A percentile compares a stretch with the other conserved stretches of the same genome.
These are phyloP conservation scores for Torymus texanus DNA, from an alignment of 2,888 invertebrate species.

Conservation along the genomic window DNA sequence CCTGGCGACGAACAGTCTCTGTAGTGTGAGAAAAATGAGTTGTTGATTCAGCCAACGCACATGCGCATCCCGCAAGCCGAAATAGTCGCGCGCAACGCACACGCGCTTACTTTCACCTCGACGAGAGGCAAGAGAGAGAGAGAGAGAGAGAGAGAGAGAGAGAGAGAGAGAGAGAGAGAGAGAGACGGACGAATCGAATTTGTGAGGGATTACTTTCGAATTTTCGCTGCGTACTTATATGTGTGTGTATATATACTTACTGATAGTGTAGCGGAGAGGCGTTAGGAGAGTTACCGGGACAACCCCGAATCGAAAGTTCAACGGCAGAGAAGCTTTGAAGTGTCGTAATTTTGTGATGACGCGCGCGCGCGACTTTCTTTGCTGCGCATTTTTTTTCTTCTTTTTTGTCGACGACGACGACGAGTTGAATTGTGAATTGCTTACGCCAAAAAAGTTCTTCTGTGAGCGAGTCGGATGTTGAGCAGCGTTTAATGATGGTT, in stretches of 20 bases:
- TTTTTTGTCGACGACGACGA: too few relatives aligned
- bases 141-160: slow-evolving; percentile 30
- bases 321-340: neutral
- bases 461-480: too few relatives aligned
- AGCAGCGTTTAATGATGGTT: too few relatives aligned
- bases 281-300: too few relatives aligned
- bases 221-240: neutral
- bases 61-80: slow-evolving; percentile 11
- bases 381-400: too few relatives aligned
- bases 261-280: too few relatives aligned
- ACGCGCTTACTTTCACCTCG: slow-evolving; percentile 48
- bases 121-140: slow-evolving; percentile 19
- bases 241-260: too few relatives aligned
- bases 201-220: slow-evolving; percentile 44
- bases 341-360: neutral
- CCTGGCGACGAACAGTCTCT: slow-evolving; percentile 51
- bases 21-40: slow-evolving; percentile 43
- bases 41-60: slow-evolving; percentile 27
- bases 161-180: slow-evolving; percentile 14
- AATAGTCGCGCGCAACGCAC: neutral
- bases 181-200: slow-evolving; percentile 1
- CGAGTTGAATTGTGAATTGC: too few relatives aligned
- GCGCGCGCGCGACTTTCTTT: too few relatives aligned
- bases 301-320: slow-evolving; percentile 3
- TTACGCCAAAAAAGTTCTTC: too few relatives aligned